A percentile compares a stretch with the other conserved stretches of the same genome.
phyloP scores from a whole-genome alignment of 2,888 invertebrate species.

The Lepidocyrtinus sp. region DNA sequence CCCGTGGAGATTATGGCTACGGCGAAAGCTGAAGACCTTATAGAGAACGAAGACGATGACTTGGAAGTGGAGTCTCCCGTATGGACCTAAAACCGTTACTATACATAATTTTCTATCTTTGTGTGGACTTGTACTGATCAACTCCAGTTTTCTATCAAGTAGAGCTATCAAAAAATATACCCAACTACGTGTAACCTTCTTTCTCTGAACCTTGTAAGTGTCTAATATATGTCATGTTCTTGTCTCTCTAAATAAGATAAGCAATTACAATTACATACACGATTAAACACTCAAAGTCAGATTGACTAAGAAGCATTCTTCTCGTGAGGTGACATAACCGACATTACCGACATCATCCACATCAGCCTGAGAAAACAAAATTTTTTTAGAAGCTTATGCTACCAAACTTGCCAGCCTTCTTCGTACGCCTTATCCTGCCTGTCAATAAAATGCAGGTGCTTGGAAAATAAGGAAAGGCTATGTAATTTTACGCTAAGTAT shows the following conservation, averaged over 20 bases:
- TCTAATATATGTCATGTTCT: slow-evolving; percentile 33
- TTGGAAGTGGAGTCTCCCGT: slow-evolving; percentile 40
- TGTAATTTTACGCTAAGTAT: background rate
- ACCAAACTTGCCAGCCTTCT: background rate
- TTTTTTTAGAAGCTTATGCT: background rate
- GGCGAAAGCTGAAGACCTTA: slow-evolving; percentile 37
- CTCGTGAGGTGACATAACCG: background rate
- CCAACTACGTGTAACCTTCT: background rate
- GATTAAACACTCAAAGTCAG: background rate
- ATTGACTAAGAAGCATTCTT: background rate
- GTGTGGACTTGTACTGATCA: too few relatives aligned
- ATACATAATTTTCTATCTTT: background rate
- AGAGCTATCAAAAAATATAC: background rate
- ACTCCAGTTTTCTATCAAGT: too few relatives aligned
- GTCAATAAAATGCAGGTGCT: background rate
- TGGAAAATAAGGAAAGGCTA: too few relatives aligned
- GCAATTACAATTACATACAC: background rate
- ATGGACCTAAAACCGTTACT: slow-evolving; percentile 29
- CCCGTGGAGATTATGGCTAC: slow-evolving; percentile 35
- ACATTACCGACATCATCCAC: background rate
- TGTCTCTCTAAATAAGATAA: slow-evolving; percentile 7
- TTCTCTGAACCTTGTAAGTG: slow-evolving; percentile 36
- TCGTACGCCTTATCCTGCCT: background rate
- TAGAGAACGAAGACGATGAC: slow-evolving; percentile 35
- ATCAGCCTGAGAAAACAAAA: background rate